These are phyloP conservation scores for Hippocampus abdominalis DNA, from an alignment of 2,113 vertebrate species.

Conservation along the genomic window DNA sequence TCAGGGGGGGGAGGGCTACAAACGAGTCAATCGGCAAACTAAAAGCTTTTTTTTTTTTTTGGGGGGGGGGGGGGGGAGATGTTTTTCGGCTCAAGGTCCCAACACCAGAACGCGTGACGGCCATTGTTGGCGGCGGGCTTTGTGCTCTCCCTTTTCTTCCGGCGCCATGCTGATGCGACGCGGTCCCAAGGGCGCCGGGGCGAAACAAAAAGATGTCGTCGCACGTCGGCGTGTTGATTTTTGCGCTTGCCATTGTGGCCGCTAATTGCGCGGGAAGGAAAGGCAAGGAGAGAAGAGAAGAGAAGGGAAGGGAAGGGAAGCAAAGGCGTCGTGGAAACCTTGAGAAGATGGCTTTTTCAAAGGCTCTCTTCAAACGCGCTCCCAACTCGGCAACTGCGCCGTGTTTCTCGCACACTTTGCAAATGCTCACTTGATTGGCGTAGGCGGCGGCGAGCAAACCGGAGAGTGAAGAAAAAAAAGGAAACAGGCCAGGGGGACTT, in stretches of 20 bases:
- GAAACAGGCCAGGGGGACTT: too few species aligned
- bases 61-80: too few species aligned
- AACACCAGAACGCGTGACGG: not conserved
- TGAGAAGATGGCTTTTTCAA: not conserved
- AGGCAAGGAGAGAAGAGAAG: not conserved
- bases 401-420: not conserved
- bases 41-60: not conserved
- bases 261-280: not conserved
- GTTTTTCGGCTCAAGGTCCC: not conserved
- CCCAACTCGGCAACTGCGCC: not conserved
- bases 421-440: conserved; percentile 7
- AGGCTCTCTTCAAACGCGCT: not conserved
- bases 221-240: not conserved
- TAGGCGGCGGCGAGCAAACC: not conserved
- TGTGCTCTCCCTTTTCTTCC: not conserved
- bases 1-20: not conserved
- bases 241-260: not conserved
- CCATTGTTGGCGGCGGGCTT: not conserved
- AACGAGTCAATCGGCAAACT: not conserved
- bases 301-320: not conserved
- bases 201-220: not conserved
- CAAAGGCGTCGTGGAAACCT: conserved; percentile 5
- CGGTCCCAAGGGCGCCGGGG: not conserved
- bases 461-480: too few species aligned
- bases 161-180: not conserved